Conservation (phyloP, 2,888 invertebrate genomes). For the Hyalella azteca region DNA sequence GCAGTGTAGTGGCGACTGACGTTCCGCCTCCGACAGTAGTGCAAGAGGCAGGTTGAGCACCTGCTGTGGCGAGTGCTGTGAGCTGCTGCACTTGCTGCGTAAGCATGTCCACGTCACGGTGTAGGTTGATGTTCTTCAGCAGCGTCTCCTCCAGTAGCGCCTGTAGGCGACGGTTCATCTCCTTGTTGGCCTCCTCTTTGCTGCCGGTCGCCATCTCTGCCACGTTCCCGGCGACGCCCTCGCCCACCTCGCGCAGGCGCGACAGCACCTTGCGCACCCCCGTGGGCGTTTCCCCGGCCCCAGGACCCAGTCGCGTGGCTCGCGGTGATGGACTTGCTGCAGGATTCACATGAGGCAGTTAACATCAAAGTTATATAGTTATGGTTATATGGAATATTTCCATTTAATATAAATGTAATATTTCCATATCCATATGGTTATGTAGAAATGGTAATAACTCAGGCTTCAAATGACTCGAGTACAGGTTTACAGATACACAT, state of each 20-base stretch:
- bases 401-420: too few species aligned
- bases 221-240: conserved; percentile 23
- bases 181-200: conserved; percentile 43
- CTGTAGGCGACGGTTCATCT: conserved; percentile 62
- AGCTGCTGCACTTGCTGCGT: conserved; percentile 59
- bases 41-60: too few species aligned
- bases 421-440: too few species aligned
- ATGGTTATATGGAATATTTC: too few species aligned
- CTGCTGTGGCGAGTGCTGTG: conserved; percentile 43
- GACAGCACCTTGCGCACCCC: conserved; percentile 48
- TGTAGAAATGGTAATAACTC: too few species aligned
- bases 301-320: not conserved
- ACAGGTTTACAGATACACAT: too few species aligned
- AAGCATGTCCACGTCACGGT: conserved; percentile 61
- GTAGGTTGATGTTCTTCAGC: conserved; percentile 67
- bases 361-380: too few species aligned
- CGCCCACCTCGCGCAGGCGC: conserved; percentile 47
- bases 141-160: conserved; percentile 67
- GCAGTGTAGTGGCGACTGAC: too few species aligned
- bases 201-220: conserved; percentile 11
- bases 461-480: too few species aligned
- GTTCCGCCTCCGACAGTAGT: too few species aligned
- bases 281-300: conserved; percentile 13
- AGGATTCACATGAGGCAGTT: too few species aligned
- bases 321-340: conserved; percentile 16